These are phyloP conservation scores for Brachionus asplanchnoidis DNA, from an alignment of 1,140 invertebrate genomes.

Conservation along the genomic window DNA sequence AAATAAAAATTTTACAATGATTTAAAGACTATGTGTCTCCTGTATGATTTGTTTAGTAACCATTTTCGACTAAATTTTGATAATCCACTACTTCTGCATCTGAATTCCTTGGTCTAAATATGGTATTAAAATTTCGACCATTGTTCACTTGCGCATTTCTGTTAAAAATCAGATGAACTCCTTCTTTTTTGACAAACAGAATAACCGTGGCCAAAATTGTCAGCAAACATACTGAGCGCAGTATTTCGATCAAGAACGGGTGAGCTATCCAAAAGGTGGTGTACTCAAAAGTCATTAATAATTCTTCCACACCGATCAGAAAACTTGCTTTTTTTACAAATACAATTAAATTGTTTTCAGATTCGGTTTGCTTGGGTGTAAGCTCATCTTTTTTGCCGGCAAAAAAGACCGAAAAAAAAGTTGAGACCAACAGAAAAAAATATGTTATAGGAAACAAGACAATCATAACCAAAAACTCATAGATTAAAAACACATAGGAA, in stretches of 20 bases:
- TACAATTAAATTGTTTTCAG: neutral
- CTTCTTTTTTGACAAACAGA: neutral
- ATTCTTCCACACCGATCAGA: neutral
- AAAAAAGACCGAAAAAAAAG: neutral
- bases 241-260: neutral
- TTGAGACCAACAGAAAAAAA: neutral
- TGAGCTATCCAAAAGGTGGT: conserved; percentile 2
- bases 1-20: neutral
- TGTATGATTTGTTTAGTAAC: neutral
- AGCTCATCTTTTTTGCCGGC: neutral
- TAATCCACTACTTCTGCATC: neutral
- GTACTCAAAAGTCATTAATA: neutral
- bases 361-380: neutral
- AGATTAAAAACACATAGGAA: neutral
- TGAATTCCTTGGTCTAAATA: neutral
- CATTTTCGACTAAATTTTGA: conserved; percentile 30
- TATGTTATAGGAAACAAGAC: conserved; percentile 15
- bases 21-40: neutral
- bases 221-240: neutral
- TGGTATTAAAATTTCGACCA: neutral
- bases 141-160: neutral
- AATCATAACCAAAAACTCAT: neutral
- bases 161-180: neutral
- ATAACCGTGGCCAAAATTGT: neutral
- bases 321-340: conserved; percentile 14